Conservation (phyloP, 2,888 invertebrate genomes). For the Sphinx pinastri region DNA sequence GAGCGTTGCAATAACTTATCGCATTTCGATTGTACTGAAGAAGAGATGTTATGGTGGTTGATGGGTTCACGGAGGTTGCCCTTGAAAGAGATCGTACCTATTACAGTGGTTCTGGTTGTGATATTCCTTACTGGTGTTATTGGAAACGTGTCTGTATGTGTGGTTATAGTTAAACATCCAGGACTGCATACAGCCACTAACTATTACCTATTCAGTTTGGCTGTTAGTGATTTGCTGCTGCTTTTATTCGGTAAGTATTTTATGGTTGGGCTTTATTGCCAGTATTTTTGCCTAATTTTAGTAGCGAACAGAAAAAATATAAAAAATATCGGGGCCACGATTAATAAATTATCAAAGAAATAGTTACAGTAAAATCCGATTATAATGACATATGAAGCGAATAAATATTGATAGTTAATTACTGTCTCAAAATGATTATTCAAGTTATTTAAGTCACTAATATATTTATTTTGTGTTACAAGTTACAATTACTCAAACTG, state of each 20-base stretch:
- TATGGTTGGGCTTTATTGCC: no score
- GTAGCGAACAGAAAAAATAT: no score
- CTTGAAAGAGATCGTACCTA: constrained; percentile 80
- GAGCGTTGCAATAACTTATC: constrained; percentile 76
- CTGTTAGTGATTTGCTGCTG: constrained; percentile 93
- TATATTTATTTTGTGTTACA: background rate
- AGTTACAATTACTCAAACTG: no score
- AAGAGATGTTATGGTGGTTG: constrained; percentile 82
- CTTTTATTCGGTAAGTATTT: constrained; percentile 89
- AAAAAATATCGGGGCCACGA: no score
- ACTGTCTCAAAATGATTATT: no score
- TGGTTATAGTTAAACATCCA: constrained; percentile 91
- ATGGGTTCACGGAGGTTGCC: constrained; percentile 87
- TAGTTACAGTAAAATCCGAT: no score
- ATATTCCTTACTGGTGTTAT: constrained; percentile 93
- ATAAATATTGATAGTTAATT: no score
- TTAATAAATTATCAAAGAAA: no score
- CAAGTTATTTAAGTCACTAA: no score
- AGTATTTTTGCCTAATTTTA: no score
- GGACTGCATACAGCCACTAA: constrained; percentile 95
- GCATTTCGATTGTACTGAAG: constrained; percentile 83
- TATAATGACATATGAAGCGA: no score
- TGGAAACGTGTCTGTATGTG: constrained; percentile 93
- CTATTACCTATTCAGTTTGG: constrained; percentile 95
- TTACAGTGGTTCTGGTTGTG: constrained; percentile 88